Evolutionary conservation across 2,888 invertebrate genomes (phyloP).

Genomic region (Tachina fera): DNA sequence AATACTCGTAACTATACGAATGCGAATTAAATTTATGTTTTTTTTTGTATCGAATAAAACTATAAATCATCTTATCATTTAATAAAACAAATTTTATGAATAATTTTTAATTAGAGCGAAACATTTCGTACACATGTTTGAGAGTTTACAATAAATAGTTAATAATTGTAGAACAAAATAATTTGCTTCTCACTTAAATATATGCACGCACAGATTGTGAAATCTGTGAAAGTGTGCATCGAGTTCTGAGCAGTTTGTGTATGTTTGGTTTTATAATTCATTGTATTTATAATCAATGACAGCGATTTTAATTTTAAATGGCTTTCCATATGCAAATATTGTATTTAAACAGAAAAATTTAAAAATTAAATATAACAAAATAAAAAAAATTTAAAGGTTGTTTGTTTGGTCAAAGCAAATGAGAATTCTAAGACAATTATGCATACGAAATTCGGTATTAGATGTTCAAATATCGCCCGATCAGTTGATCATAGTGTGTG

Average conservation of each 20-base stretch:
- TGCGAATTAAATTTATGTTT: too few species aligned
- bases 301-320: background rate
- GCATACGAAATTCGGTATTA: too few species aligned
- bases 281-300: background rate
- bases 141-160: background rate
- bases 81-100: conserved; percentile 49
- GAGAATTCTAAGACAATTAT: too few species aligned
- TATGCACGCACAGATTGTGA: too few species aligned
- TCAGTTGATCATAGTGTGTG: too few species aligned
- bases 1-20: background rate
- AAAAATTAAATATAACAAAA: too few species aligned
- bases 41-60: conserved; percentile 17
- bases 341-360: too few species aligned
- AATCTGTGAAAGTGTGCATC: background rate
- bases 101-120: conserved; percentile 54
- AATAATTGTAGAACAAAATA: conserved; percentile 2
- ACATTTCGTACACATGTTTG: background rate
- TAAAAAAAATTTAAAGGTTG: too few species aligned
- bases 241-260: background rate
- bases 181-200: background rate
- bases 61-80: conserved; percentile 50
- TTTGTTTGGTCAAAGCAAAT: too few species aligned
- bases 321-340: background rate
- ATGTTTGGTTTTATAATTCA: background rate
- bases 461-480: too few species aligned